These are phyloP conservation scores for Aporrectodea caliginosa DNA, from an alignment of 1,140 invertebrate species.

Conservation along the genomic window DNA sequence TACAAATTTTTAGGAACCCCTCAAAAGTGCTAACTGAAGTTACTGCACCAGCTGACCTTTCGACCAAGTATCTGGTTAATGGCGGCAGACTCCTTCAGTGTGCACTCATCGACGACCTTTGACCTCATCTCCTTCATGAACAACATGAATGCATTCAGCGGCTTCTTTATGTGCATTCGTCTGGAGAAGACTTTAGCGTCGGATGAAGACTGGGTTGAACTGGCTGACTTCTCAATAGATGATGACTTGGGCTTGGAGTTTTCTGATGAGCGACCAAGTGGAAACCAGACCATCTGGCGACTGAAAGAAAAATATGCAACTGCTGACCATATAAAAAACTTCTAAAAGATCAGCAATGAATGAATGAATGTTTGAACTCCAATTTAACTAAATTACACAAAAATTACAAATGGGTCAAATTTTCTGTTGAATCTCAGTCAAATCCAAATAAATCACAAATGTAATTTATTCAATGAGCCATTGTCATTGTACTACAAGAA, in stretches of 20 bases:
- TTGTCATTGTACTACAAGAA: too few relatives aligned
- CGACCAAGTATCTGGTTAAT: slow-evolving; percentile 95
- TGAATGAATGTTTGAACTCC: too few relatives aligned
- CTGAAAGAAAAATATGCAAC: background rate
- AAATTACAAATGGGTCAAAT: too few relatives aligned
- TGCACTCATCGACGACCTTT: slow-evolving; percentile 92
- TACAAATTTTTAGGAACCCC: too few relatives aligned
- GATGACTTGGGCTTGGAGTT: background rate
- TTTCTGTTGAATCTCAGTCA: too few relatives aligned
- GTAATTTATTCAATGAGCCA: too few relatives aligned
- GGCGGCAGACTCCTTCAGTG: slow-evolving; percentile 91
- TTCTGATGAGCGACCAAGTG: background rate
- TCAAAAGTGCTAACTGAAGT: too few relatives aligned
- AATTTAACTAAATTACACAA: too few relatives aligned
- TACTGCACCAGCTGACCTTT: too few relatives aligned
- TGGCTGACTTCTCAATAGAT: background rate
- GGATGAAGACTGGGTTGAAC: background rate
- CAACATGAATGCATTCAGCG: slow-evolving; percentile 96
- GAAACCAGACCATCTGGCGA: background rate
- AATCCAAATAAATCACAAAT: too few relatives aligned
- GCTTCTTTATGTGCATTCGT: slow-evolving; percentile 83
- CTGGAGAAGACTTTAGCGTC: background rate
- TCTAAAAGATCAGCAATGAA: too few relatives aligned
- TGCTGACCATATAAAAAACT: too few relatives aligned
- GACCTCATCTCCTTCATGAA: slow-evolving; percentile 99